These are phyloP conservation scores for Pyrrhura leucotis DNA, from an alignment of 2,797 vertebrate species.

Conservation along the genomic window DNA sequence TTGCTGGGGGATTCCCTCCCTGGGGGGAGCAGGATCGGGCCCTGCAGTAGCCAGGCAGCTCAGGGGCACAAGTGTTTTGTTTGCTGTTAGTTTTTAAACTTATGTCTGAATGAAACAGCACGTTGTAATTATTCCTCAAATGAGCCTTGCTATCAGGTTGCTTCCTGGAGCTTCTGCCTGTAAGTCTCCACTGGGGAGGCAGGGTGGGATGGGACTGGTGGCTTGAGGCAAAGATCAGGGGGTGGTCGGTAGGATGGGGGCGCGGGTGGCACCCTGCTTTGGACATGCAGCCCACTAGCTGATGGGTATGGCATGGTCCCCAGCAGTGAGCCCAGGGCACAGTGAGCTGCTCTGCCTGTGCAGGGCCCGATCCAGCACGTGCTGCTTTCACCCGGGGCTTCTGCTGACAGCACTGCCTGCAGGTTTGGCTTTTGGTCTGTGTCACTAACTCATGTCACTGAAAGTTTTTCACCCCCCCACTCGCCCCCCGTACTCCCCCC, in stretches of 20 bases:
- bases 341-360: rapidly evolving
- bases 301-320: rapidly evolving
- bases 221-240: neutral
- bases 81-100: neutral
- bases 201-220: neutral
- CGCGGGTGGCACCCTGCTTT: neutral
- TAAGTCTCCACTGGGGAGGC: rapidly evolving
- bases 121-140: neutral
- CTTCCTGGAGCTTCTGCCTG: neutral
- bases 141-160: neutral
- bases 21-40: neutral
- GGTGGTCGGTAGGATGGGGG: rapidly evolving
- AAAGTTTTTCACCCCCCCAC: neutral
- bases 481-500: neutral
- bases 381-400: neutral
- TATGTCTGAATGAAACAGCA: neutral
- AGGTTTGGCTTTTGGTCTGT: neutral
- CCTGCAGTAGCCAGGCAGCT: neutral
- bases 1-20: neutral
- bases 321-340: neutral
- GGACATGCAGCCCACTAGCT: rapidly evolving
- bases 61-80: rapidly evolving
- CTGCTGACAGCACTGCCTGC: neutral
- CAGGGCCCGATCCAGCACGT: neutral
- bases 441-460: neutral